Base-by-base conservation (phyloP, 2,113 vertebrate genomes). In the Halichoeres trimaculatus region DNA sequence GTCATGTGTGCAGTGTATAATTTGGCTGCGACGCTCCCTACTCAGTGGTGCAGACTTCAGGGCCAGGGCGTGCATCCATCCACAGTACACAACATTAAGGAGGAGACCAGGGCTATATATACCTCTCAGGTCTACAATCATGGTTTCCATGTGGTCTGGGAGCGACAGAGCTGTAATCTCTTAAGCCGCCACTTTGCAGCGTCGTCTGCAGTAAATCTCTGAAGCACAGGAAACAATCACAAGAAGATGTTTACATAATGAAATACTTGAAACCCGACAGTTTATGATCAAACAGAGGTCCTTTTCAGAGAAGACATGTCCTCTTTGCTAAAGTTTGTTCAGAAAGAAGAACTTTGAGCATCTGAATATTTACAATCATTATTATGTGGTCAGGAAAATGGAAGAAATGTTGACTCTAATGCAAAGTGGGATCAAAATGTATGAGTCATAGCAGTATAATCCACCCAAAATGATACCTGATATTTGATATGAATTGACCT, bases 111-210 rank as follows among this genome's bases (percentile, higher is more conserved):
- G 5, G 53, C 90, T 94, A 93, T 93, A 94, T 93, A 91, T 92
- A 92, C 69, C 66, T 77, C 22, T 65, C 64, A 84, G 85, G 75
- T 80, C 91, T 92, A 81, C 92, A 93, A 94, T 94, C 89, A 94
- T 90, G 85, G 90, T 74, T 80, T 88, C 83, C 69, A 70, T 89
- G 88, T 85, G 90, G 91, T 82, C 81, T 78, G 81, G 73, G 80
- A 88, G 61, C 69, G 64, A 58, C 85, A 91, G 76, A 70, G 73
- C 88, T 92, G 65, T 91, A 92, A 89, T 94, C 82, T 94, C 82
- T 88, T 16, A 13, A 60, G 70, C 40, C 69, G 80, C 34, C 67
- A 65, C 74, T 76, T 64, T 76, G 74, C 67, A 67, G 36, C 41
- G 26, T 58, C 62, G 53, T 66, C 76, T 78, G 63, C 74, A 73